These are phyloP conservation scores for Drosophila varians DNA, from an alignment of 1,140 invertebrate species.

Conservation along the genomic window DNA sequence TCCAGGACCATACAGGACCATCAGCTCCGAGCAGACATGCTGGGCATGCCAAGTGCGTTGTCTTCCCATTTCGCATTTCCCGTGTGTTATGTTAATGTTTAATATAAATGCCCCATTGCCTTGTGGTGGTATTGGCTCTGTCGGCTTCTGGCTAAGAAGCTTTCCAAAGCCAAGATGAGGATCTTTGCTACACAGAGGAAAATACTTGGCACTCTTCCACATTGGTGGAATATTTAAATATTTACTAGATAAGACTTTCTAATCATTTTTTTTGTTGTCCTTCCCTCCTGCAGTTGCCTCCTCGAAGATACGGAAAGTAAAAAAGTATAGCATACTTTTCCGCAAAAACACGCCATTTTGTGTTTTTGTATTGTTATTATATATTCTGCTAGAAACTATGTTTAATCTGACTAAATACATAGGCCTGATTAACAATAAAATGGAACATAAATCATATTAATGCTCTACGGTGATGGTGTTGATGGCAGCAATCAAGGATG, in stretches of 20 bases:
- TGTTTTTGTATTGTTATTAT: too few species aligned
- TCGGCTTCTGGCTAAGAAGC: conserved; percentile 37
- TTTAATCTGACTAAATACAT: too few species aligned
- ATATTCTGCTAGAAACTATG: too few species aligned
- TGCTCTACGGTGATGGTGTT: too few species aligned
- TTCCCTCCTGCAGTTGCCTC: too few species aligned
- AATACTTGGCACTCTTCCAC: not conserved
- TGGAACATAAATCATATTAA: too few species aligned
- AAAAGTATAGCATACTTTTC: not conserved
- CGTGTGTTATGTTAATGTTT: conserved; percentile 72
- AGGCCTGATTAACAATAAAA: too few species aligned
- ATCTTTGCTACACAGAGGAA: conserved; percentile 22
- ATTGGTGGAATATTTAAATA: too few species aligned
- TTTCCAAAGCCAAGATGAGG: conserved; percentile 27
- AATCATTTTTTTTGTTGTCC: too few species aligned
- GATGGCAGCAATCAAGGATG: too few species aligned
- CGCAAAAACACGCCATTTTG: not conserved
- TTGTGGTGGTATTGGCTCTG: conserved; percentile 57
- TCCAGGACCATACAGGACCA: conserved; percentile 1
- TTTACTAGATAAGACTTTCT: too few species aligned
- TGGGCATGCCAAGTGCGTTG: conserved; percentile 66
- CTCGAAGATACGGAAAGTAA: too few species aligned
- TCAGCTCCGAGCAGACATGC: conserved; percentile 51
- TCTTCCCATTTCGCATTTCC: conserved; percentile 37
- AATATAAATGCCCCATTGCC: conserved; percentile 78